Base-by-base conservation (phyloP, 2,113 vertebrate genomes). In the Campylorhamphus procurvoides region DNA sequence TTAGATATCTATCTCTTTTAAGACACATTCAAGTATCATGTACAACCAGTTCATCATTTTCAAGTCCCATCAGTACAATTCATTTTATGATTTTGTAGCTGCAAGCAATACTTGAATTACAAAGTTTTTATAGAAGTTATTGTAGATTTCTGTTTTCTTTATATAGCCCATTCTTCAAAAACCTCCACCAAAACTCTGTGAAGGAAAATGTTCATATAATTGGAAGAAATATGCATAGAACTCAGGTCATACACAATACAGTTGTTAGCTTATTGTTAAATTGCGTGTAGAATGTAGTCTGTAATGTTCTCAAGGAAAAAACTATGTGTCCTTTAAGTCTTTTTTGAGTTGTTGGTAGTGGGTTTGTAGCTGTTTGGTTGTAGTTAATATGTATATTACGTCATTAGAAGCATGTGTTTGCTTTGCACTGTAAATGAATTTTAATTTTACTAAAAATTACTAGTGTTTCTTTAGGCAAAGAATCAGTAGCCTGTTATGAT, bases 401-500 rank as follows among this genome's bases (percentile, higher is more conserved):
- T 88, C 40, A 79, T 25, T 44, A 60, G 25, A 19, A 75, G 18
- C 28, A 4, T 53, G 18, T 59, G 37, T 89, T 84, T 93, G 10
- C 18, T 83, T 76, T 87, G 67, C 60, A 68, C 18, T 35, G 55
- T 68, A 8, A 40, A 44, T 64, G 29, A 78, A 29, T 56, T 87
- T 50, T 74, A 63, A 60, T 77, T 82, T 55, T 55, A 28, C 31
- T 27, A 39, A 27, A 17, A 63, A 53, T 64, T 79, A 13, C 4
- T 60, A 23, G 20, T 39, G 16, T 82, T 89, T 89, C 29, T 83
- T 92, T n/a, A 89, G 52, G 55, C 33, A 64, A 64, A 90, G 92
- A 81, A 28, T 37, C 35, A 49, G 17, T 53, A 29, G 8, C 28
- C 15, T 77, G 1, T 75, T 91, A 62, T 10, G 14, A 81, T 71